Evolutionary conservation across 2,888 invertebrate genomes (phyloP).

Genomic region (Coremacera marginata): DNA sequence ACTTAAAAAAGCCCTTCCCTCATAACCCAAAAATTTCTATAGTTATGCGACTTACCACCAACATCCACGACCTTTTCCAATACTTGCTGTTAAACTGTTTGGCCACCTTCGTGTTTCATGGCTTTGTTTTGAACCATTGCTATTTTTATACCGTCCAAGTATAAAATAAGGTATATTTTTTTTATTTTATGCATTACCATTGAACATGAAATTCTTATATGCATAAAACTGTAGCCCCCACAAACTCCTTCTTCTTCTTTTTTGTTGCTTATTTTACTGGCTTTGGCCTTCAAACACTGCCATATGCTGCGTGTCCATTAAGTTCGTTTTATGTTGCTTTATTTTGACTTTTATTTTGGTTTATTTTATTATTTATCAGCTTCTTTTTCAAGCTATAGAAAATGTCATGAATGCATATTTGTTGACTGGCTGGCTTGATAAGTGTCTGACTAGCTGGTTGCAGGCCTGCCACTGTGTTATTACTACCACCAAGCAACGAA

Average conservation of each 20-base stretch:
- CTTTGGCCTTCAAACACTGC: constrained; percentile 7
- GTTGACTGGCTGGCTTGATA: not conserved
- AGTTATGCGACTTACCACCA: not conserved
- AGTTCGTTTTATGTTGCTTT: constrained; percentile 1
- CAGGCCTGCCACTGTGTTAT: not conserved
- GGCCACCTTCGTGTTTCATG: not conserved
- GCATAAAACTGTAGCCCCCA: not conserved
- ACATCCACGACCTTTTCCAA: constrained; percentile 24
- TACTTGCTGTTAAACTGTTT: not conserved
- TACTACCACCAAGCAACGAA: not conserved
- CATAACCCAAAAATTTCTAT: not conserved
- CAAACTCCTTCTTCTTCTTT: not conserved
- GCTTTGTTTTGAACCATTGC: not conserved
- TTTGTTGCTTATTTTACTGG: not conserved
- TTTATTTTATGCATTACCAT: not conserved
- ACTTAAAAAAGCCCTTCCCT: not conserved
- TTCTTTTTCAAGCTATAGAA: not conserved
- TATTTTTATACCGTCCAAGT: not conserved
- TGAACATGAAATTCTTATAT: constrained; percentile 21
- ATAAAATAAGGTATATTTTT: not conserved
- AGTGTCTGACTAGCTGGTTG: not conserved
- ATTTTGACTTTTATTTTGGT: not conserved
- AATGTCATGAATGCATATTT: constrained; percentile 3
- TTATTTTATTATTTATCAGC: not conserved
- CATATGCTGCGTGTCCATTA: constrained; percentile 18